Evolutionary conservation across 2,797 vertebrate genomes (phyloP).

Genomic region (Cheirogaleus major): DNA sequence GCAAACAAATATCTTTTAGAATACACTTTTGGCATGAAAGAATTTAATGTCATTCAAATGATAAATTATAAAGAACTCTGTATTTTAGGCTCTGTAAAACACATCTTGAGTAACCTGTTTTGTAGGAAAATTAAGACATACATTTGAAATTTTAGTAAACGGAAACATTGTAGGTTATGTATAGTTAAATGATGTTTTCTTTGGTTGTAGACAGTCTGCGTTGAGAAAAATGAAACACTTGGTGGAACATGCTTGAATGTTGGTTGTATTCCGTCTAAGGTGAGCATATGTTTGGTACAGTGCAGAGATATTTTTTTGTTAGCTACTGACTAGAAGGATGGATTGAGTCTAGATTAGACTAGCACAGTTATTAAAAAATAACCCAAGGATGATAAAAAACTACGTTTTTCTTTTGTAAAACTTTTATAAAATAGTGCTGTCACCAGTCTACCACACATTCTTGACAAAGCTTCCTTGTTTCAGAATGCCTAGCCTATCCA

Average conservation of each 20-base stretch:
- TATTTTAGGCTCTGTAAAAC: background rate
- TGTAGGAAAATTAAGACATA: background rate
- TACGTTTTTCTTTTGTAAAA: background rate
- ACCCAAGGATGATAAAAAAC: background rate
- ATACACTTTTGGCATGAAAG: background rate
- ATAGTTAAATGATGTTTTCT: conserved; percentile 43
- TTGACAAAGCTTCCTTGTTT: background rate
- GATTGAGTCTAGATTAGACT: conserved; percentile 7
- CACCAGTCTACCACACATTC: background rate
- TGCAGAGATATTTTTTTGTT: background rate
- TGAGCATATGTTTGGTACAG: conserved; percentile 72
- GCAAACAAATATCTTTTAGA: background rate
- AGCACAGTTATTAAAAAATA: background rate
- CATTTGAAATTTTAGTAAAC: conserved; percentile 29
- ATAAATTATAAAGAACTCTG: background rate
- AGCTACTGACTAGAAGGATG: background rate
- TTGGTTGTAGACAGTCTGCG: conserved; percentile 92
- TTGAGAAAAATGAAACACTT: conserved; percentile 96
- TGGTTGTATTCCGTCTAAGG: conserved; percentile 99
- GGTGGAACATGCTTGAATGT: conserved; percentile 99
- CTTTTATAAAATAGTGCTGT: background rate
- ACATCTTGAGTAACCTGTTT: conserved; percentile 15
- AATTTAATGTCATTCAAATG: conserved; percentile 22
- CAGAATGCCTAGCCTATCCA: background rate
- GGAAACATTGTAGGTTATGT: conserved; percentile 7